Evolutionary conservation across 2,113 vertebrate genomes (phyloP).

Genomic region (Capreolus pygargus): DNA sequence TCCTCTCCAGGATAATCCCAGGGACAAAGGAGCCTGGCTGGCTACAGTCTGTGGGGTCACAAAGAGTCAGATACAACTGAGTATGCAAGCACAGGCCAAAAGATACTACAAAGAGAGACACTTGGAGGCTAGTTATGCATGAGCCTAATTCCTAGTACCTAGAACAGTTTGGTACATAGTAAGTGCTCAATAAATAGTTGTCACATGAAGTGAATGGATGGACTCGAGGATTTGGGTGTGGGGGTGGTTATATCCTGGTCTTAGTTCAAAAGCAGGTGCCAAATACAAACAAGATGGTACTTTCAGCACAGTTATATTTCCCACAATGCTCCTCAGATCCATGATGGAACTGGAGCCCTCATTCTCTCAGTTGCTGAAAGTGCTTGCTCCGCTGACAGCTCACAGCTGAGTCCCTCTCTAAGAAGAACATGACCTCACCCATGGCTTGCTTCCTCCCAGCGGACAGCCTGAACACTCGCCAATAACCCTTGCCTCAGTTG

Average conservation of each 20-base stretch:
- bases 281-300: background rate
- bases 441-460: background rate
- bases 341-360: background rate
- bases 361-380: background rate
- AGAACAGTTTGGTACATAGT: background rate
- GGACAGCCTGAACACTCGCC: background rate
- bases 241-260: background rate
- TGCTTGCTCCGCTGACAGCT: background rate
- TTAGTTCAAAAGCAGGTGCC: background rate
- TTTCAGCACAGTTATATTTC: background rate
- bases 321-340: background rate
- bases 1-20: background rate
- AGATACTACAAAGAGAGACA: background rate
- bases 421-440: background rate
- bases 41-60: background rate
- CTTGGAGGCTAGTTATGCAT: background rate
- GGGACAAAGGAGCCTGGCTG: background rate
- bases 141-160: background rate
- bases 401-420: background rate
- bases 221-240: background rate
- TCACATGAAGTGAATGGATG: background rate
- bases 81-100: background rate
- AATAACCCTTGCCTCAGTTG: background rate
- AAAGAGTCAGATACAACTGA: rapidly evolving
- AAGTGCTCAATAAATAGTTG: background rate